These are phyloP conservation scores for Bicyclus anynana DNA, from an alignment of 1,140 invertebrate species.

Conservation along the genomic window DNA sequence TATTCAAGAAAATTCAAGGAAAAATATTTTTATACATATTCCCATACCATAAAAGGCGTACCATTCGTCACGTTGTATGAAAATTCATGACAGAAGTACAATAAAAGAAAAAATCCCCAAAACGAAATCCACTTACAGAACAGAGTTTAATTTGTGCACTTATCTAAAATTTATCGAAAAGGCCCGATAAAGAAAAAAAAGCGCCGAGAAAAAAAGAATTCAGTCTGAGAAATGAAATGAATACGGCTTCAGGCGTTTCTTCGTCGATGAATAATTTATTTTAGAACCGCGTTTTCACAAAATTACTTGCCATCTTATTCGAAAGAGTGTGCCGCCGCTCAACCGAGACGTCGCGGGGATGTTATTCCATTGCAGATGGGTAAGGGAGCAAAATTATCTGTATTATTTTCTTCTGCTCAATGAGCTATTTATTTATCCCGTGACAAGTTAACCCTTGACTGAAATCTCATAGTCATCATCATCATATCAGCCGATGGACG, in stretches of 20 bases:
- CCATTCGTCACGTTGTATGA: conserved; percentile 3
- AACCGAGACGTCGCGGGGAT: conserved; percentile 7
- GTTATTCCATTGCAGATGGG: conserved; percentile 5
- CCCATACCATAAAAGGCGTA: no score
- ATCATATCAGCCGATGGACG: no score
- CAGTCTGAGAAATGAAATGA: conserved; percentile 75
- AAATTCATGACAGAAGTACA: conserved; percentile 22
- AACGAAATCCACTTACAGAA: conserved; percentile 29
- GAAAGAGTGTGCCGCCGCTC: conserved; percentile 49
- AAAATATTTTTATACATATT: no score
- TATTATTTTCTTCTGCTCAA: conserved; percentile 23
- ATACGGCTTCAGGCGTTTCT: conserved; percentile 70
- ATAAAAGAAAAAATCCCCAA: conserved; percentile 19
- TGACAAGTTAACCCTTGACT: no score
- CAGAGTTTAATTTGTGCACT: conserved; percentile 56
- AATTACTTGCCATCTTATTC: conserved; percentile 70
- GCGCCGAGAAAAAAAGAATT: conserved; percentile 59
- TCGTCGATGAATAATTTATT: conserved; percentile 74
- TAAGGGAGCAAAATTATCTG: conserved; percentile 4
- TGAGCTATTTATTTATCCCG: no score
- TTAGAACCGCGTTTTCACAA: conserved; percentile 66
- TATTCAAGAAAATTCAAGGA: no score
- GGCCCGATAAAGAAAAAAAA: conserved; percentile 58
- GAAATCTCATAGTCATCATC: no score
- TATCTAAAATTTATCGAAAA: conserved; percentile 70